Base-by-base conservation (phyloP, 2,888 invertebrate genomes). In the Hirtodrosophila trivittata region DNA sequence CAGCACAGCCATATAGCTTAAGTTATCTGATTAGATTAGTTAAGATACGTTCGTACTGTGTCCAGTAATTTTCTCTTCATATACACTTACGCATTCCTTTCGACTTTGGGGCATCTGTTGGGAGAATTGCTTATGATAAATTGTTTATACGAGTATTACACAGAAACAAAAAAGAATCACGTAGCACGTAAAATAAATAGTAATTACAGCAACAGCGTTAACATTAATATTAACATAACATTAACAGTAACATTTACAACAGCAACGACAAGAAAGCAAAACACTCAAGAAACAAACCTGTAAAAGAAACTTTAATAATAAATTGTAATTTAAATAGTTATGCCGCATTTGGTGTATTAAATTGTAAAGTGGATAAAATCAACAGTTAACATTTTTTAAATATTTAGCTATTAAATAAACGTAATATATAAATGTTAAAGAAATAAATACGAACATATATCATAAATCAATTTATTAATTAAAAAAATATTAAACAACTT, bases 351-450 rank as follows among this genome's bases (percentile, higher is more conserved):
- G 82, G 87, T 85, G 87, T 74, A 78, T 77, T 87, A 71, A 88
- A 87, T 75, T 82, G 87, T 87, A 88, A 88, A 88, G 77, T 86
- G 86, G 83, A 83, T 84, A 86, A 87, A 88, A 88, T 85, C 88
- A 88, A 87, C 89, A 87, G 87, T 87, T 87, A 87, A 87, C 87
- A 87, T 87, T 87, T 87, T 87, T 88, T 88, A 88, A 80, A 88
- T 88, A 87, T 65, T 73, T 87, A 87, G 87, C 75, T 86, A 86
- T 81, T 76, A 88, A 81, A 69, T 65, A 78, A 71, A 70, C 60
- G 56, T 86, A 78, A 83, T 57, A 62, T 57, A 62, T 76, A 78
- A 77, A 75, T 65, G 63, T 74, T 72, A 68, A 65, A 76, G 65
- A 46, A 66, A 21, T 60, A 60, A 64, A 42, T 38, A 38, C 16